These are phyloP conservation scores for Orcinus orca DNA, from an alignment of 2,113 vertebrate species.

Conservation along the genomic window DNA sequence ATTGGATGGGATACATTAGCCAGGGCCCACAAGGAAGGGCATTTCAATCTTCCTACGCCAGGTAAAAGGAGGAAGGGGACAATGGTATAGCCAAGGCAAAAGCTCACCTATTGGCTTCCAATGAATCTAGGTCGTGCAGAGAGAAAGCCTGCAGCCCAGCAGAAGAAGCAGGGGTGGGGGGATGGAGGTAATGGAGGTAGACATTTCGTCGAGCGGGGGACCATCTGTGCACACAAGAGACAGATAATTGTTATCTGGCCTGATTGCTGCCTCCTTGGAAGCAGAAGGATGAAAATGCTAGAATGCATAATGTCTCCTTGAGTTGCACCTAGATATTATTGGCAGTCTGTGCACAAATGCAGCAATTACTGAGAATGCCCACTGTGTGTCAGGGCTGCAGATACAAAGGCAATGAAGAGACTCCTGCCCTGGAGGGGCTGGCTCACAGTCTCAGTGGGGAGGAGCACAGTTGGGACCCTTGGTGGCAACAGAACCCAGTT, in stretches of 20 bases:
- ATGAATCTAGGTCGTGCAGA: not conserved
- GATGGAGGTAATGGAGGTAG: not conserved
- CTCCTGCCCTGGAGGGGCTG: not conserved
- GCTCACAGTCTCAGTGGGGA: not conserved
- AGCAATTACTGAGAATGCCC: not conserved
- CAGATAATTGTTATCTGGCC: not conserved
- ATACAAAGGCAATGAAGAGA: not conserved
- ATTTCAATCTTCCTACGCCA: not conserved
- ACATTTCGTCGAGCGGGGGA: not conserved
- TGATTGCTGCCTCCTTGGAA: not conserved
- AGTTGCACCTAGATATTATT: not conserved
- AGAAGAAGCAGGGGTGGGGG: not conserved
- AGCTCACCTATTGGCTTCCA: not conserved
- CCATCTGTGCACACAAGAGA: not conserved
- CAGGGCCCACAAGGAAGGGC: not conserved
- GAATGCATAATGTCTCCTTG: not conserved
- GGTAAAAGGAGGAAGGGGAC: not conserved
- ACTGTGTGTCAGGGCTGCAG: not conserved
- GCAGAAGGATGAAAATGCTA: not conserved
- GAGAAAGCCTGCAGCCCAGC: not conserved
- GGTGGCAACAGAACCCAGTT: not conserved
- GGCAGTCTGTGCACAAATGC: not conserved
- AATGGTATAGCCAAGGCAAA: not conserved
- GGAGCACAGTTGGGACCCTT: not conserved
- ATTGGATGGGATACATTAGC: constrained; percentile 1